Evolutionary conservation across 2,888 invertebrate genomes (phyloP).

Genomic region (Hypomecis atomaria): DNA sequence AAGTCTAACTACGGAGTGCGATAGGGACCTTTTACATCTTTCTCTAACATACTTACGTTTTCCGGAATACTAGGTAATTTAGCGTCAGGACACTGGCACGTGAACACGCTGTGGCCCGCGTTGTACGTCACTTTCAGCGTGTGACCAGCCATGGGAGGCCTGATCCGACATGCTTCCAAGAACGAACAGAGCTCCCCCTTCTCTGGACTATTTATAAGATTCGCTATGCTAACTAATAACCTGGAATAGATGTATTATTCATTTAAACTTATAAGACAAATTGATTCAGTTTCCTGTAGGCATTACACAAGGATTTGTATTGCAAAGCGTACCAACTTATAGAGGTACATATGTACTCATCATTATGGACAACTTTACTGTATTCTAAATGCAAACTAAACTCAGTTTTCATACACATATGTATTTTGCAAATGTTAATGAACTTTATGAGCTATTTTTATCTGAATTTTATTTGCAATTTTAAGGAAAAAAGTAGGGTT

Average conservation of each 20-base stretch:
- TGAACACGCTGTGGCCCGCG: conserved; percentile 73
- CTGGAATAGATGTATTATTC: conserved; percentile 69
- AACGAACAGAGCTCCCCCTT: conserved; percentile 68
- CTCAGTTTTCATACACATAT: no score
- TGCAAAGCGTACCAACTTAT: not conserved
- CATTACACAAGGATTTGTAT: no score
- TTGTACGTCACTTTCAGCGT: conserved; percentile 72
- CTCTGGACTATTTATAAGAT: conserved; percentile 86
- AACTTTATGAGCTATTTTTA: no score
- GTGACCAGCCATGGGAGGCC: conserved; percentile 74
- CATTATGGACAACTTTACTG: no score
- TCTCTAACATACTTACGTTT: conserved; percentile 88
- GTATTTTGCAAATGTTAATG: no score
- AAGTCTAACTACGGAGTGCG: no score
- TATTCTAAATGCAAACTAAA: no score
- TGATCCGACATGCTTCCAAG: conserved; percentile 70
- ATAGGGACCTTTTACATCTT: no score
- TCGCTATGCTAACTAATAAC: conserved; percentile 92
- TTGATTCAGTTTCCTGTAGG: no score
- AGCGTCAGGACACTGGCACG: conserved; percentile 90
- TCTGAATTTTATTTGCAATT: no score
- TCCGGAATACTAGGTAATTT: conserved; percentile 97
- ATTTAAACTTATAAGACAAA: not conserved
- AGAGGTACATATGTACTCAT: no score
- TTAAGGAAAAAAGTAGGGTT: no score